Base-by-base conservation (phyloP, 2,888 invertebrate species). In the Torymus tubicola region DNA sequence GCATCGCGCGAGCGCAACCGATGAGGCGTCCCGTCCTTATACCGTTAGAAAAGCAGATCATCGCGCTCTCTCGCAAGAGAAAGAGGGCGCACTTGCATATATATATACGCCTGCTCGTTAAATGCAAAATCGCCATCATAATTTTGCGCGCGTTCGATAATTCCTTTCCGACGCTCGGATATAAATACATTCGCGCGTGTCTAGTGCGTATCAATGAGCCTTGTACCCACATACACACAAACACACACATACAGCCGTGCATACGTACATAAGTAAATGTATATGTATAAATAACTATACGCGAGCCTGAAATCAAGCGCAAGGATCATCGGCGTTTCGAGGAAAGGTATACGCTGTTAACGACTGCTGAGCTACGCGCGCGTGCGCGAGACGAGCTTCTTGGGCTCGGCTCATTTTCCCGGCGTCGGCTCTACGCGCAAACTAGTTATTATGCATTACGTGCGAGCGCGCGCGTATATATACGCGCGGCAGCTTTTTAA, bases 21-120 rank as follows among this genome's bases (percentile, higher is more conserved):
- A 88, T 87, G 85, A 88, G 86, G 86, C 87, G 86, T 87, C 87
- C 75, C 75, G 31, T 31, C 85, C 85, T 72, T 85, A 88, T n/a
- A n/a, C 88, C 88, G 88, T 88, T 88, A 88, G 85, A 58, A 55
- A 84, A 86, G 81, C 84, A 85, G 84, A 85, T 85, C 86, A 85
- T 18, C 31, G 24, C 52, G 68, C 31, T 31, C 31, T 31, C 31
- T 31, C 31, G 31, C 3, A 31, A 31, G 31, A 31, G 31, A 31
- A 31, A 21, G 82, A 31, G 42, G 10, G 79, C 67, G 81, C 86
- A 84, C 84, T 83, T 84, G 86, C 81, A 80, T 67, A 68, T 60
- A 24, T 2, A 79, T 81, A 81, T 83, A 81, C 31, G 31, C 83
- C 84, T 78, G 85, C 85, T 88, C 86, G 86, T 87, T 87, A 87